phyloP scores from a whole-genome alignment of 2,888 invertebrate genomes.

The Carterocephalus palaemon region DNA sequence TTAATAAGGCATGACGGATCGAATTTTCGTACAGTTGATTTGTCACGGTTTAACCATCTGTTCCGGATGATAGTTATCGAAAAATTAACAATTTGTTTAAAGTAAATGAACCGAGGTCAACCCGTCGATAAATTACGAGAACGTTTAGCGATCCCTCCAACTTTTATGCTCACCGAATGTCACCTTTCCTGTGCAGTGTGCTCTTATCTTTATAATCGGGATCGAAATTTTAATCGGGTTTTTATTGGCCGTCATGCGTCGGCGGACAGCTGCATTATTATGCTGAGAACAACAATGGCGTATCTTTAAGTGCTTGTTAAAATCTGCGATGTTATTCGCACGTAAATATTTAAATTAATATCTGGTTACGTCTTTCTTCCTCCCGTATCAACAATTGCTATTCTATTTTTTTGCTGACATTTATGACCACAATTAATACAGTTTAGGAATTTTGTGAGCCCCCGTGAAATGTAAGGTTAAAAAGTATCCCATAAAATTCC shows the following conservation, averaged over 20 bases:
- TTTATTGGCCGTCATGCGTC: slow-evolving; percentile 45
- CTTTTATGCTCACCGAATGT: slow-evolving; percentile 73
- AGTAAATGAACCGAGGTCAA: slow-evolving; percentile 74
- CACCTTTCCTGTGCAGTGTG: slow-evolving; percentile 67
- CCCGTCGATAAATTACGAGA: slow-evolving; percentile 70
- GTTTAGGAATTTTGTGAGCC: too few species aligned
- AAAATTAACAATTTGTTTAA: slow-evolving; percentile 80
- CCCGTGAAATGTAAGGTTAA: too few species aligned
- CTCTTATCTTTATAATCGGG: slow-evolving; percentile 65
- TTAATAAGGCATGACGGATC: slow-evolving; percentile 22
- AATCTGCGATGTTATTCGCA: slow-evolving; percentile 10
- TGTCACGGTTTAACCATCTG: slow-evolving; percentile 60
- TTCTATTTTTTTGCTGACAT: not conserved
- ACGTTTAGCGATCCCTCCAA: slow-evolving; percentile 62
- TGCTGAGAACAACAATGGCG: slow-evolving; percentile 9
- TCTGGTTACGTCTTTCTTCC: not conserved
- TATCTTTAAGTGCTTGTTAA: slow-evolving; percentile 4
- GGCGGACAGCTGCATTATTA: slow-evolving; percentile 50
- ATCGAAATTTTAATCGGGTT: slow-evolving; percentile 55
- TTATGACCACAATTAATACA: too few species aligned
- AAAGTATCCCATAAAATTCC: too few species aligned
- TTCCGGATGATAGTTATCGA: slow-evolving; percentile 76
- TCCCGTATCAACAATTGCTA: too few species aligned
- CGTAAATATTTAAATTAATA: slow-evolving; percentile 1
- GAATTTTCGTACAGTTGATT: slow-evolving; percentile 28